Base-by-base conservation (phyloP, 2,113 vertebrate species). In the Labeo catla region DNA sequence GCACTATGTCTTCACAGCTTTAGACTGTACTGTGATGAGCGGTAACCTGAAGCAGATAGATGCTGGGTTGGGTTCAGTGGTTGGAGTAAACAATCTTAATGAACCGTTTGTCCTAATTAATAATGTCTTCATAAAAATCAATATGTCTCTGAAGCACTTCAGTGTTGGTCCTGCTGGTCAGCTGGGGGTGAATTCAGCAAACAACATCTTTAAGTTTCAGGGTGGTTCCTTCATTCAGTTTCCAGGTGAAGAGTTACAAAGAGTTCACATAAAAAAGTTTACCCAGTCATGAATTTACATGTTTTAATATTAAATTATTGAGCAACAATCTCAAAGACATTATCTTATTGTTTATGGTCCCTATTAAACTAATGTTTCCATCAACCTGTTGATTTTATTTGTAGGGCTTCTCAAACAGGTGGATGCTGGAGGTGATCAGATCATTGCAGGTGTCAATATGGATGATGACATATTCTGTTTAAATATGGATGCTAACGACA, bases 361-460 rank as follows among this genome's bases (percentile, higher is more conserved):
- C 1, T 54, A 54, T 54, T 54, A 57, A 57, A 54, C 13, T 16
- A 68, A 8, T 39, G 1, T 19, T 9, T 4, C 8, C 1, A 39
- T 16, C 8, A 49, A 36, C 47, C 11, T 72, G 3, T 83, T 36
- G 50, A 7, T 5, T 72, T 39, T 36, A 34, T 28, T 28, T 28
- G 28, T 28, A 85, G 86, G 34, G 4, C 23, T 6, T 23, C 77
- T 76, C 45, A 73, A 76, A 72, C 87, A 89, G 61, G 0, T 6
- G 2, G 70, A 54, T 19, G 57, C 43, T 23, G 76, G 83, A 61
- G 54, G 81, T 63, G 84, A 84, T n/a, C 77, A 74, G 72, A 63
- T 85, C 21, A 6, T 74, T 76, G 21, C 74, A 13, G 86, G 13
- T 79, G 73, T 77, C 66, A 87, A 47, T 11, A 0, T 1, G 21